Base-by-base conservation (phyloP, 2,888 invertebrate species). In the Cabera pusaria region DNA sequence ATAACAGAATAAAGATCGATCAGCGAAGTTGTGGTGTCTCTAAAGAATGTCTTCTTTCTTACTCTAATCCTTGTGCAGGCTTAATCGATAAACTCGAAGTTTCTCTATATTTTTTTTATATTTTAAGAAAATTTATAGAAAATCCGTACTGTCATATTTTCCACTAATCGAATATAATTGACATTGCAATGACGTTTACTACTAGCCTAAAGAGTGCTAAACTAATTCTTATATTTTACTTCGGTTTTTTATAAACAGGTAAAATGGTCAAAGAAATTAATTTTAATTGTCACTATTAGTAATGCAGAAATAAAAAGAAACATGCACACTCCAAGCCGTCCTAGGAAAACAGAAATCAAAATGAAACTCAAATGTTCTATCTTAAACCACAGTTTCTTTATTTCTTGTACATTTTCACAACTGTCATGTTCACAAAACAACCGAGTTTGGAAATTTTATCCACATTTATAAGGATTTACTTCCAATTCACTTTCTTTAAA, bases 131-230 rank as follows among this genome's bases (percentile, higher is more conserved):
- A 61, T 74, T 76, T 81, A 72, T 85, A 83, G 81, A 85, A 85
- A 85, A 81, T 73, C 70, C 79, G 55, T 81, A 77, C 74, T 71
- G 79, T 72, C 73, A 72, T 72, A 72, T 67, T 72, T 72, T 71
- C 61, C 72, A 77, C 87, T 88, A 88, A 78, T 86, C 79, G 75
- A 83, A 88, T 87, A 88, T 88, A 88, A 88, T 88, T 88, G 87
- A 88, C 87, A 81, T 85, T 74, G 83, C 85, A 74, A 84, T 83
- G 81, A 85, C 82, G 80, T 84, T 84, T 84, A 86, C 85, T 87
- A 83, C 78, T 85, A 87, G 71, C 75, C 83, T 86, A 84, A 70
- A 75, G 60, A 75, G 78, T 84, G 85, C 85, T 86, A 86, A 72
- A 73, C 79, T 83, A 82, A 73, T 63, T 63, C 84, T 84, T 85